These are phyloP conservation scores for Astropecten irregularis DNA, from an alignment of 53 echinoderm and acorn worm genomes.

Conservation along the genomic window DNA sequence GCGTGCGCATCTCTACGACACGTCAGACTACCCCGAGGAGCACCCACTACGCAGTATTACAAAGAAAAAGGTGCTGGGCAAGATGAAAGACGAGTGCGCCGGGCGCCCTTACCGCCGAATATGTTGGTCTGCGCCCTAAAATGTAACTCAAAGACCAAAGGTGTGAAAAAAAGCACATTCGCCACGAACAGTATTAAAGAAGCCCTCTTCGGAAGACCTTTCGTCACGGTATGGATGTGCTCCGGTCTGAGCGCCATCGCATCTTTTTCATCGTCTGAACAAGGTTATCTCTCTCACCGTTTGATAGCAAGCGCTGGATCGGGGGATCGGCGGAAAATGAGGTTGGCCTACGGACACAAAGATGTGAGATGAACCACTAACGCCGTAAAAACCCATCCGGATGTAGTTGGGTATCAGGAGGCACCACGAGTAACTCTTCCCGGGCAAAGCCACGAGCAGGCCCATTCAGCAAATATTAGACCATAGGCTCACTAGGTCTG, in stretches of 20 bases:
- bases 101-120: no score
- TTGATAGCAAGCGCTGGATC: background rate
- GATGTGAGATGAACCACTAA: no score
- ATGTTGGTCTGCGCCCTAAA: no score
- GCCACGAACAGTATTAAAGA: conserved; percentile 20
- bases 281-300: conserved; percentile 33
- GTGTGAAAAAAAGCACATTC: conserved; percentile 29
- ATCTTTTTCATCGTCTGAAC: background rate
- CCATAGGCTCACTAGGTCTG: background rate
- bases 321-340: conserved; percentile 13
- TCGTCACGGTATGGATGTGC: no score
- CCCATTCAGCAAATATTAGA: conserved; percentile 16
- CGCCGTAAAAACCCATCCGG: no score
- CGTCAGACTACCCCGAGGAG: no score
- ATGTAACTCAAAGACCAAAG: conserved; percentile 56
- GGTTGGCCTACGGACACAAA: background rate
- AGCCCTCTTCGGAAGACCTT: background rate
- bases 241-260: no score
- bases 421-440: conserved; percentile 14
- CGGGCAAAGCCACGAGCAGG: background rate
- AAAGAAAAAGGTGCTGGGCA: no score
- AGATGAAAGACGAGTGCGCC: no score
- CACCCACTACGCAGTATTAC: no score
- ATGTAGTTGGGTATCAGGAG: background rate
- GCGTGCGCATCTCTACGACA: no score